Conservation (phyloP, 1,140 invertebrate species). For the Halotydeus destructor region DNA sequence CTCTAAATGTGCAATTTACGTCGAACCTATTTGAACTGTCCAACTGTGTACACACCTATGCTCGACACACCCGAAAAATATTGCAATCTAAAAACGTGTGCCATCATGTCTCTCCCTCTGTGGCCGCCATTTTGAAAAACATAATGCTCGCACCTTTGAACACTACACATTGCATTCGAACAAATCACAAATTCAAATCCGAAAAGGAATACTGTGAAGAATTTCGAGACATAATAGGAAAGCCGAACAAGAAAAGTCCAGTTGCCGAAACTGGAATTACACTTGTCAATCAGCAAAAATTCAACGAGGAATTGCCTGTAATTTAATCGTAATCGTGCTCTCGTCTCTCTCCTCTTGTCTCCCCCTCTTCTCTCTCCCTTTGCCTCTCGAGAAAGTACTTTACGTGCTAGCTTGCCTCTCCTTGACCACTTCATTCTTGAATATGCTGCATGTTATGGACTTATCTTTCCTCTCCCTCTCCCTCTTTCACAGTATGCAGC, state of each 20-base stretch:
- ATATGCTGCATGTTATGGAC: not conserved
- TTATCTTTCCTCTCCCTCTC: slow-evolving; percentile 5
- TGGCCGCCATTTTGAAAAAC: not conserved
- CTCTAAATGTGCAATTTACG: too few species aligned
- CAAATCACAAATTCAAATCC: not conserved
- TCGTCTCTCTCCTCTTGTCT: not conserved
- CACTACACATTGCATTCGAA: not conserved
- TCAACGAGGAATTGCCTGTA: slow-evolving; percentile 84
- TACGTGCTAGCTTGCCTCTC: not conserved
- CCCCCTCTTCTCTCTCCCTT: slow-evolving; percentile 3
- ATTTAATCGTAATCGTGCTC: slow-evolving; percentile 20
- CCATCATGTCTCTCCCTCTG: too few species aligned
- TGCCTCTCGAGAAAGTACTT: not conserved
- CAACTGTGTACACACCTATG: too few species aligned
- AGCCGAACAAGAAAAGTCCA: slow-evolving; percentile 66
- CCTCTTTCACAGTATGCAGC: not conserved
- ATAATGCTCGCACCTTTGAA: not conserved
- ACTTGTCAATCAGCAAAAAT: slow-evolving; percentile 82
- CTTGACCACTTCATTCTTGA: not conserved
- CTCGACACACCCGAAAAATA: too few species aligned
- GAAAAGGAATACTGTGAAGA: slow-evolving; percentile 82
- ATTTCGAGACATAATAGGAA: slow-evolving; percentile 66
- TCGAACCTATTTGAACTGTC: too few species aligned
- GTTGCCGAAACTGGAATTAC: slow-evolving; percentile 75
- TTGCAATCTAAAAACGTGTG: too few species aligned